Evolutionary conservation across 2,888 invertebrate genomes (phyloP).

Genomic region (Terebella lapidaria): DNA sequence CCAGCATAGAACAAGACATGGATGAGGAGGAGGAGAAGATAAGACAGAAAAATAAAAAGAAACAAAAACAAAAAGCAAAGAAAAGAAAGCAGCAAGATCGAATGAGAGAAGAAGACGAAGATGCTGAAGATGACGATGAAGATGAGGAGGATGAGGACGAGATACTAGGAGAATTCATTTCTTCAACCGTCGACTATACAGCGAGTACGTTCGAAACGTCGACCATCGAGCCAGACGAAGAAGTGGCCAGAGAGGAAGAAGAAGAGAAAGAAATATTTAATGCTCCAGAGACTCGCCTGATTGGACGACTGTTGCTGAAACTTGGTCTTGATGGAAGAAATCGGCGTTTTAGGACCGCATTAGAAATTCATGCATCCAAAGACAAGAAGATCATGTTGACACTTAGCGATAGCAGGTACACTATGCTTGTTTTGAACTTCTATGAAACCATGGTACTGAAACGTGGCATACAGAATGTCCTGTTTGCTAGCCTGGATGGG

Average conservation of each 20-base stretch:
- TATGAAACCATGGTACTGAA: neutral
- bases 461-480: neutral
- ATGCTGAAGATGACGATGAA: neutral
- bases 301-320: neutral
- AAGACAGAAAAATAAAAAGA: neutral
- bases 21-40: slow-evolving; percentile 1
- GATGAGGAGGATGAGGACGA: neutral
- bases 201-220: neutral
- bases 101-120: neutral
- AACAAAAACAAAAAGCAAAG: neutral
- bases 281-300: neutral
- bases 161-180: too few species aligned
- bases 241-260: neutral
- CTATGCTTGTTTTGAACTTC: neutral
- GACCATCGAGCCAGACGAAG: neutral
- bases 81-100: neutral
- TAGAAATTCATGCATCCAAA: neutral
- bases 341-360: neutral
- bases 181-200: neutral
- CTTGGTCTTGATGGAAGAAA: neutral
- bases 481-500: neutral
- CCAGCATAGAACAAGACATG: neutral
- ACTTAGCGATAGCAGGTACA: slow-evolving; percentile 1
- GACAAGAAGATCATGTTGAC: neutral
- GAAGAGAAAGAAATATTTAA: neutral